These are phyloP conservation scores for Phoxinus phoxinus DNA, from an alignment of 2,113 vertebrate genomes.

Conservation along the genomic window DNA sequence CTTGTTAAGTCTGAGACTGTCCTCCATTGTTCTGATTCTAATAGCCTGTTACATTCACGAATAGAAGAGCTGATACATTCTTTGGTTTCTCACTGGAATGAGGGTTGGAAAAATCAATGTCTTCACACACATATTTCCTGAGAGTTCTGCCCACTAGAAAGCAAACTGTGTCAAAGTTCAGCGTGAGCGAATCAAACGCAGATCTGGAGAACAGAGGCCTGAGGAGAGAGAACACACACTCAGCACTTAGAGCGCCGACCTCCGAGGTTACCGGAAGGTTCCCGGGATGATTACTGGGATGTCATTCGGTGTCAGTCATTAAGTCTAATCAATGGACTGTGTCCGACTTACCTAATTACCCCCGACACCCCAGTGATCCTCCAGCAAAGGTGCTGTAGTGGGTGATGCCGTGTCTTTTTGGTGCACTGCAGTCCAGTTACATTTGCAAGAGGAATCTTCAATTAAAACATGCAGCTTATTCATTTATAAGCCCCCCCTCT, in stretches of 20 bases:
- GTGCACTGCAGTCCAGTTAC: not conserved
- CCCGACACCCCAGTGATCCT: conserved; percentile 9
- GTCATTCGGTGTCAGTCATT: conserved; percentile 37
- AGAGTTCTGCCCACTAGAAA: not conserved
- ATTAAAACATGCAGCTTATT: not conserved
- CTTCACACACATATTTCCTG: not conserved
- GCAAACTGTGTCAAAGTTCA: not conserved
- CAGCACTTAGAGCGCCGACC: not conserved
- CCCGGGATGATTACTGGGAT: conserved; percentile 7
- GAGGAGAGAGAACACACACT: not conserved
- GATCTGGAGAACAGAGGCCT: not conserved
- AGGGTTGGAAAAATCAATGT: not conserved
- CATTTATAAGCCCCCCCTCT: not conserved
- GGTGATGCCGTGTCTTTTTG: not conserved
- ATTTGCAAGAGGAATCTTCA: not conserved
- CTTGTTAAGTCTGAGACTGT: not conserved
- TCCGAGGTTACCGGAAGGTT: conserved; percentile 10
- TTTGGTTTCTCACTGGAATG: not conserved
- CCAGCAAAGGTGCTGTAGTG: not conserved
- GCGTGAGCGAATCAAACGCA: not conserved
- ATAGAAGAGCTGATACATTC: not conserved
- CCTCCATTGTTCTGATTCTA: not conserved
- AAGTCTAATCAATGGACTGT: conserved; percentile 36
- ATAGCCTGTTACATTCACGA: not conserved
- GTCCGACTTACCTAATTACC: conserved; percentile 40